Percentiles rank a stretch among this genome's conserved stretches.
These are phyloP conservation scores for Oncopodura yosiiana DNA, from an alignment of 1,140 invertebrate species.

Conservation along the genomic window DNA sequence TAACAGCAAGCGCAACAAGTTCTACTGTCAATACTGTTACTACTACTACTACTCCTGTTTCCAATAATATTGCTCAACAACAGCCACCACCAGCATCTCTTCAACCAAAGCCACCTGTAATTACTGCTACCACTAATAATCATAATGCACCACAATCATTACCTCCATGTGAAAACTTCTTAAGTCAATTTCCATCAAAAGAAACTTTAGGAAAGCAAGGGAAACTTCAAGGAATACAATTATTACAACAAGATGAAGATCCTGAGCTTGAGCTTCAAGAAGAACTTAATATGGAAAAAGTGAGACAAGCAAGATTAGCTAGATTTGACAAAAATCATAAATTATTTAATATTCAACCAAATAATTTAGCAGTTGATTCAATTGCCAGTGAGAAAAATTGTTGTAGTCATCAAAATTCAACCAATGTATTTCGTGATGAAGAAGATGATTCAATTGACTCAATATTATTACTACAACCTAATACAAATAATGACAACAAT, in stretches of 20 bases:
- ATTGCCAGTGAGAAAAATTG: not conserved
- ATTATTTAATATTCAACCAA: not conserved
- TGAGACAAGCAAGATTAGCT: conserved; percentile 28
- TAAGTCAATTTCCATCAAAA: conserved; percentile 32
- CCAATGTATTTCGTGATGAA: conserved; percentile 21
- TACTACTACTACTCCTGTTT: not conserved
- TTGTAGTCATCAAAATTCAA: not conserved
- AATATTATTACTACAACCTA: not conserved
- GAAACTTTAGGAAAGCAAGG: conserved; percentile 22
- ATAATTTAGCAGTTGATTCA: conserved; percentile 13
- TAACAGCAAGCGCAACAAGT: not conserved
- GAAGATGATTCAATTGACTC: conserved; percentile 28
- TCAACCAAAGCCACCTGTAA: conserved; percentile 1
- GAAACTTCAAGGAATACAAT: conserved; percentile 26
- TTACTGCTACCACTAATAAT: not conserved
- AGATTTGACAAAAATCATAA: conserved; percentile 28
- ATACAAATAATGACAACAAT: not conserved
- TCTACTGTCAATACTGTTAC: not conserved
- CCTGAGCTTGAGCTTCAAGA: conserved; percentile 11
- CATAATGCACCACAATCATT: not conserved
- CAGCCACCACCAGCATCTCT: not conserved
- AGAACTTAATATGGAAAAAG: conserved; percentile 24
- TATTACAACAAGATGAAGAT: conserved; percentile 9
- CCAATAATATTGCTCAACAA: not conserved
- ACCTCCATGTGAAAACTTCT: conserved; percentile 31